Evolutionary conservation across 2,113 vertebrate genomes (phyloP).

Genomic region (Xenus cinereus): DNA sequence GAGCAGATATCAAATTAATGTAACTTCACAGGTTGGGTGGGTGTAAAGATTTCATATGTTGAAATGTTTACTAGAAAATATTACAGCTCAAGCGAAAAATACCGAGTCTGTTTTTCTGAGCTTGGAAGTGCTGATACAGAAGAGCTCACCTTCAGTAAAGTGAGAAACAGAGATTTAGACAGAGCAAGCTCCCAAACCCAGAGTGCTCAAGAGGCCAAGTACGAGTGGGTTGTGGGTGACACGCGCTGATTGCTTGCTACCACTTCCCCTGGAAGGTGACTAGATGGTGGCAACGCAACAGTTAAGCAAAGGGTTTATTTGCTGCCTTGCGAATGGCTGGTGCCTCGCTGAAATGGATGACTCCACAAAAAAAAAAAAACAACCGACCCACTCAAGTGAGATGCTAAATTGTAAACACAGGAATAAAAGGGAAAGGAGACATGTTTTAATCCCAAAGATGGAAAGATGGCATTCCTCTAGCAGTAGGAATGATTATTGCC

Average conservation of each 20-base stretch:
- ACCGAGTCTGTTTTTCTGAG: background rate
- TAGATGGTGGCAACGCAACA: background rate
- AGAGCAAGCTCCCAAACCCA: background rate
- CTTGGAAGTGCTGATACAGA: background rate
- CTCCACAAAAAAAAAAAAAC: background rate
- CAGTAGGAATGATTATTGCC: background rate
- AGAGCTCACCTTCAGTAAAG: background rate
- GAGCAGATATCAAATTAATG: background rate
- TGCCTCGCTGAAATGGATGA: background rate
- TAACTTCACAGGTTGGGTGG: background rate
- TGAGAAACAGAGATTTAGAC: background rate
- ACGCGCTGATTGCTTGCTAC: background rate
- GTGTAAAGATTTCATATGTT: background rate
- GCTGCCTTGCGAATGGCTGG: background rate
- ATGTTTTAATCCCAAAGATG: background rate
- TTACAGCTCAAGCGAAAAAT: background rate
- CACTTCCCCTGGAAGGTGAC: background rate
- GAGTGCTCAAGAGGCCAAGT: background rate
- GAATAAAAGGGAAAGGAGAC: background rate
- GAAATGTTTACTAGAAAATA: background rate
- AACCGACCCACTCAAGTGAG: background rate
- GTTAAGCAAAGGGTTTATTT: background rate
- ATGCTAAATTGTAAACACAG: background rate
- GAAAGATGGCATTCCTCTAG: background rate
- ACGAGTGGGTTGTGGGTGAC: background rate